A percentile compares a stretch with the other conserved stretches of the same genome.
Evolutionary conservation across 2,113 vertebrate genomes (phyloP).

Genomic region (Cyrtonyx montezumae): DNA sequence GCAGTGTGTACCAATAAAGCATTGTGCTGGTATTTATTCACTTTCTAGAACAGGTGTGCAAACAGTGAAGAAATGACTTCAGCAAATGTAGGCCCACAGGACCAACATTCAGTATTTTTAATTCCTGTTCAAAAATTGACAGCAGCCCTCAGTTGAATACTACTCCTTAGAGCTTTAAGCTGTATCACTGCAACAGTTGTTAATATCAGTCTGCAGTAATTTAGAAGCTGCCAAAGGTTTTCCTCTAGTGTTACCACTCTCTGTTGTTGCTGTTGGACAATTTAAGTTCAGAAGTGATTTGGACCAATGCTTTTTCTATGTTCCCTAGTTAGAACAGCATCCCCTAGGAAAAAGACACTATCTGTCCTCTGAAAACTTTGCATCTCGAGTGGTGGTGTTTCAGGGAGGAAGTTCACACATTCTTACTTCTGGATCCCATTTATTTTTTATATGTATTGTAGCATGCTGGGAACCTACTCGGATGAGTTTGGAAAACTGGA

Average conservation of each 20-base stretch:
- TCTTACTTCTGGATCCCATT: neutral
- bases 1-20: neutral
- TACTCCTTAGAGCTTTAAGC: neutral
- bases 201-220: neutral
- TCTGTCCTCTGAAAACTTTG: neutral
- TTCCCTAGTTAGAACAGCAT: neutral
- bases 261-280: neutral
- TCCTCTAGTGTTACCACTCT: neutral
- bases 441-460: slow-evolving; percentile 29
- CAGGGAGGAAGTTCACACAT: accelerated
- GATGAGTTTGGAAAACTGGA: slow-evolving; percentile 95
- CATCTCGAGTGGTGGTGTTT: neutral
- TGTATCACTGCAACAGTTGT: neutral
- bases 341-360: neutral
- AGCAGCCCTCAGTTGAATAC: neutral
- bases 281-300: neutral
- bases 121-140: neutral
- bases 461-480: slow-evolving; percentile 93
- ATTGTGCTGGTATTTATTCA: neutral
- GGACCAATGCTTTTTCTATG: neutral
- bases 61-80: neutral
- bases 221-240: neutral
- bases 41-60: neutral
- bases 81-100: neutral
- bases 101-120: neutral